phyloP scores from a whole-genome alignment of 2,797 vertebrate species.

The Bucorvus abyssinicus region DNA sequence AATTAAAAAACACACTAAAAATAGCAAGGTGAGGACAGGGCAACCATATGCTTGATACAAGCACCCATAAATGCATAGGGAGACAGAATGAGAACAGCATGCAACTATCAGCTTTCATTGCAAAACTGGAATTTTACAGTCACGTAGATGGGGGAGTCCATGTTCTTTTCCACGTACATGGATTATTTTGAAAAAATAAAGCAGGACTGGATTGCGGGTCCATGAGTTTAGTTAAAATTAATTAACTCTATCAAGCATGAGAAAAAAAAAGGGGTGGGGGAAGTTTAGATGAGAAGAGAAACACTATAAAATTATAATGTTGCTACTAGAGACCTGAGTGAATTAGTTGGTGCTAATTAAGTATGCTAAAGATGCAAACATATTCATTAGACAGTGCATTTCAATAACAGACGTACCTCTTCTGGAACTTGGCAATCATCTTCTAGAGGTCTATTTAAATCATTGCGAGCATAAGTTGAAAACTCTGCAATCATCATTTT shows the following conservation, averaged over 20 bases:
- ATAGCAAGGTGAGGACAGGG: not conserved
- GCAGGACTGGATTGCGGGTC: not conserved
- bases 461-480: slow-evolving; percentile 88
- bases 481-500: slow-evolving; percentile 99
- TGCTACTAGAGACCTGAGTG: not conserved
- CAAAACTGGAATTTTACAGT: not conserved
- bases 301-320: not conserved
- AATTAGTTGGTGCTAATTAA: slow-evolving; percentile 32
- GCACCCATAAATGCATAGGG: not conserved
- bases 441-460: slow-evolving; percentile 88
- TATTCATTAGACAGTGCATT: slow-evolving; percentile 45
- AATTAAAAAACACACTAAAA: not conserved
- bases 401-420: slow-evolving; percentile 83
- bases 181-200: not conserved
- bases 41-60: not conserved
- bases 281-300: not conserved
- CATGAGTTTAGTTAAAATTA: not conserved
- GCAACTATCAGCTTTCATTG: not conserved
- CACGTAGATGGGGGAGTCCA: not conserved
- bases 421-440: slow-evolving; percentile 91
- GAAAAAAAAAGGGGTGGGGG: not conserved
- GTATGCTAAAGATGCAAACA: slow-evolving; percentile 43
- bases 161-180: not conserved
- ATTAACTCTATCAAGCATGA: not conserved
- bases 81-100: not conserved